These are phyloP conservation scores for Onychomys torridus DNA, from an alignment of 2,797 vertebrate species.

Conservation along the genomic window DNA sequence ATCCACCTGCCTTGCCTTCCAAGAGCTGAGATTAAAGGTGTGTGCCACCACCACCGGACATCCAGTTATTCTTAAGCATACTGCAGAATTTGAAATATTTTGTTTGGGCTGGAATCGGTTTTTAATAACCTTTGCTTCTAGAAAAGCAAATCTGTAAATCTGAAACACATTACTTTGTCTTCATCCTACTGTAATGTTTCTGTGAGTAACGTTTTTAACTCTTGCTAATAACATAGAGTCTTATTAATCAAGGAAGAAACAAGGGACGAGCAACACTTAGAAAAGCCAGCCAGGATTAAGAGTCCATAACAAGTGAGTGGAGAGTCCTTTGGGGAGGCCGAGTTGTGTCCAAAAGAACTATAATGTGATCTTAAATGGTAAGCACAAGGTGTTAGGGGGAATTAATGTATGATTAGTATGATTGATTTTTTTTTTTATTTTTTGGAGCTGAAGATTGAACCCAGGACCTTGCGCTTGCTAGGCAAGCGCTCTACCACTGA, in stretches of 20 bases:
- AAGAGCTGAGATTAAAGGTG: background rate
- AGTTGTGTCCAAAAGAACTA: conserved; percentile 37
- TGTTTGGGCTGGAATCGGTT: conserved; percentile 2
- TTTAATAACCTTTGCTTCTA: conserved; percentile 17
- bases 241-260: conserved; percentile 6
- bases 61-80: conserved; percentile 18
- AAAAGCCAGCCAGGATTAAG: conserved; percentile 37
- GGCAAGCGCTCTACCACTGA: too few relatives aligned
- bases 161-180: conserved; percentile 21
- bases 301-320: background rate
- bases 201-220: background rate
- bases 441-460: too few relatives aligned
- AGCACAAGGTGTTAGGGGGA: background rate
- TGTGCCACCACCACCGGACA: background rate
- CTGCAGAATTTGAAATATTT: conserved; percentile 60
- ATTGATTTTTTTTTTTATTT: too few relatives aligned
- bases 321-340: conserved; percentile 18
- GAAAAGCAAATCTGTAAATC: background rate
- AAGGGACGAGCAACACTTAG: conserved; percentile 46
- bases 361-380: conserved; percentile 31
- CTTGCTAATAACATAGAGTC: conserved; percentile 27
- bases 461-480: too few relatives aligned
- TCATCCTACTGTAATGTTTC: conserved; percentile 29
- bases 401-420: background rate
- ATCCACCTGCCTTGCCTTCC: background rate